Base-by-base conservation (phyloP, 2,888 invertebrate genomes). In the Dusona sp. region DNA sequence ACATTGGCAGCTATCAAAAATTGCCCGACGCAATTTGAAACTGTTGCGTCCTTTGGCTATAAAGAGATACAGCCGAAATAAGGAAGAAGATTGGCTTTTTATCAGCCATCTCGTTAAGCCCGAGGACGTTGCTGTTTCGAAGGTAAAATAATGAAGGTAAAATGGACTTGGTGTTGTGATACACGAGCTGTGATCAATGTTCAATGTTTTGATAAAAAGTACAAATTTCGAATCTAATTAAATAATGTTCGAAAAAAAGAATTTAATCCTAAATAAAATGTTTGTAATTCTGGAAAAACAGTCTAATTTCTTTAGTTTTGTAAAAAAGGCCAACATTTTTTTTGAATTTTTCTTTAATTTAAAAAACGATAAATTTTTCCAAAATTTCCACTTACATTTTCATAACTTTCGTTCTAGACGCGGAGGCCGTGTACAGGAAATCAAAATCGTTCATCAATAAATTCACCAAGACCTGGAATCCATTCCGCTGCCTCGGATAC, bases 111-210 rank as follows among this genome's bases (percentile, higher is more conserved):
- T 64, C 48, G 33, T 38, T 45, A 73, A 51, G 42, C 48, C 73
- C 48, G 68, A 86, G 87, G 88, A 89, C 86, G 86, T 84, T 89
- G 89, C 91, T 87, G 87, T 90, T 89, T 91, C 88, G 91, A 92
- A 92, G 92, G 92, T 92, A 92, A 92, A 92, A 92, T 88, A 90
- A 92, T 92, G 92, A 92, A 92, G 92, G 92, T 92, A 92, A 92
- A 92, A 90, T 38, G 57, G 61, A 64, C 8, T 81, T 65, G 64
- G 88, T 83, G 80, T 74, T 25, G 65, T 78, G 8, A 74, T n/a
- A 64, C 48, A 11, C 11, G n/a, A n/a, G n/a, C n/a, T n/a, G 54
- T 68, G 57, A 67, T 67, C 29, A 57, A 68, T 82, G n/a, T n/a
- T n/a, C 8, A 78, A 67, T 22, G 29, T 61, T 61, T 61, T 61